Base-by-base conservation (phyloP, 2,113 vertebrate species). In the Nibea coibor region DNA sequence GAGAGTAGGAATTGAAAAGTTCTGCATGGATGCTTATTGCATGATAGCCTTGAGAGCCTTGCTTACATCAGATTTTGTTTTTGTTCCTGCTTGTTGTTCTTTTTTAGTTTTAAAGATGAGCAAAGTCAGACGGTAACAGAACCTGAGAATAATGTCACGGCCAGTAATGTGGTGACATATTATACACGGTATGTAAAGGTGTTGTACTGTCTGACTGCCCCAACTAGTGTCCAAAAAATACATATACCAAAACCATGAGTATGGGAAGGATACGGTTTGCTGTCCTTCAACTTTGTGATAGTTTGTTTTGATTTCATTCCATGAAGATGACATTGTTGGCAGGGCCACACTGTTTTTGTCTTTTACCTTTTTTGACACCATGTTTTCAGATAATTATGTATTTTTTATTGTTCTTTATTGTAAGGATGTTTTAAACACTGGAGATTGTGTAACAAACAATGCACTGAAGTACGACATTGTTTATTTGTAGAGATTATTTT, bases 21-120 rank as follows among this genome's bases (percentile, higher is more conserved):
- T 83, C 75, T 90, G 94, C 92, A 95, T 94, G 94, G 83, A 81
- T 85, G 72, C 78, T 75, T 87, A 51, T 76, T 88, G 94, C 93
- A 95, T 92, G 94, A 85, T 74, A 78, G 72, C 70, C 70, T 39
- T 39, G 35, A 61, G 75, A 82, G 71, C 73, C 39, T 81, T 82
- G 53, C 67, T 78, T 57, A 10, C 54, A 73, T 68, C 65, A 76
- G 59, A 64, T 62, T 43, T 71, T 26, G 16, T 80, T 68, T 82
- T 57, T 69, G 59, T 62, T 57, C 39, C 47, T 66, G 73, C 62
- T 77, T 86, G 31, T 72, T 71, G 2, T 72, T 74, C 10, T 58
- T 59, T 57, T 78, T n/a, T 56, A 42, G 50, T 78, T 78, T 24
- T 79, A 67, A 76, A 71, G 61, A 72, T 45, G 19, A 73, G 53